Percentiles rank a stretch among this genome's conserved stretches.
Conservation (phyloP, 2,113 vertebrate genomes). For the Scolopax mira region DNA sequence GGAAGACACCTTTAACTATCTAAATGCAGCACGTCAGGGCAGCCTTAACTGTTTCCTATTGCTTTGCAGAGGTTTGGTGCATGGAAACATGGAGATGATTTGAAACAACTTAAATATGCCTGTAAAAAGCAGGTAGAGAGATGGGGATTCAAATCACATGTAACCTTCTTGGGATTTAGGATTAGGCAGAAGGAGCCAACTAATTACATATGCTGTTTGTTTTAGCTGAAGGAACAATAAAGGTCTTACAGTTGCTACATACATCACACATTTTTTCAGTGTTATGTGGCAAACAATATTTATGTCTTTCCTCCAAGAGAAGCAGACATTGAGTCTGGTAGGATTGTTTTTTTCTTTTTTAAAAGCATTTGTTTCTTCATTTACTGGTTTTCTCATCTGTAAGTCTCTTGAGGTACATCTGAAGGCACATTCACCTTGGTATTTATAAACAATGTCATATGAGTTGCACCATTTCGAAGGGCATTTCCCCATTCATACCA, state of each 20-base stretch:
- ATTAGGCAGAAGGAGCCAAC: conserved; percentile 50
- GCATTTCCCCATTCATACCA: background rate
- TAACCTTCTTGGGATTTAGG: conserved; percentile 7
- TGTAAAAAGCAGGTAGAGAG: background rate
- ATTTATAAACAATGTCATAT: background rate
- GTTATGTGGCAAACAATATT: conserved; percentile 64
- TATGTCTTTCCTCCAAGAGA: conserved; percentile 57
- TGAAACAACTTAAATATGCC: background rate
- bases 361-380: conserved; percentile 1
- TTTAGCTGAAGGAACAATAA: conserved; percentile 40
- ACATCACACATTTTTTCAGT: conserved; percentile 52
- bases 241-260: conserved; percentile 36
- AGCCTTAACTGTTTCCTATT: background rate
- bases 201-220: conserved; percentile 42
- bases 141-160: background rate
- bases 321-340: conserved; percentile 67
- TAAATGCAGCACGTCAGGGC: background rate
- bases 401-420: conserved; percentile 19
- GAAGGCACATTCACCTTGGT: background rate
- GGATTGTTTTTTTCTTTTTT: background rate
- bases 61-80: background rate
- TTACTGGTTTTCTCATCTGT: conserved; percentile 32
- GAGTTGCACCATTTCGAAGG: background rate
- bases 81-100: background rate
- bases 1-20: background rate